These are phyloP conservation scores for Tinea semifulvella DNA, from an alignment of 2,888 invertebrate species.

Conservation along the genomic window DNA sequence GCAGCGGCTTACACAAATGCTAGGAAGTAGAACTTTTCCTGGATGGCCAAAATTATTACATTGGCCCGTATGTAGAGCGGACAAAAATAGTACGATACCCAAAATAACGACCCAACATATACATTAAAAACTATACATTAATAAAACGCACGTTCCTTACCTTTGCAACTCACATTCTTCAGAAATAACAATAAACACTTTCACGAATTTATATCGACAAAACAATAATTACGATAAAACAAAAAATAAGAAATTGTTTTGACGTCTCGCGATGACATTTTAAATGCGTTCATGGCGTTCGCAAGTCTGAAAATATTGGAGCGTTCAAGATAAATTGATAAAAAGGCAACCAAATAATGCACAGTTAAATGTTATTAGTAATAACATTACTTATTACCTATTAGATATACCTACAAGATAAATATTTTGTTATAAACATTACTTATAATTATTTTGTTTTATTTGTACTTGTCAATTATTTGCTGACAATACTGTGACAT, in stretches of 20 bases:
- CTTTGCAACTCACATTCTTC: neutral
- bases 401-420: too few species aligned
- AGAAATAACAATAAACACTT: neutral
- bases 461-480: too few species aligned
- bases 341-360: too few species aligned
- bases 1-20: conserved; percentile 12
- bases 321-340: neutral
- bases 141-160: neutral
- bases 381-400: too few species aligned
- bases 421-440: too few species aligned
- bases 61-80: conserved; percentile 60
- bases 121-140: neutral
- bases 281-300: neutral
- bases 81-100: conserved; percentile 62
- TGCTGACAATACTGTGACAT: too few species aligned
- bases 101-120: conserved; percentile 40
- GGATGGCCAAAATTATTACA: conserved; percentile 58
- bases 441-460: too few species aligned
- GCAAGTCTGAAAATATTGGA: neutral
- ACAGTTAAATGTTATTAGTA: too few species aligned
- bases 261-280: conserved; percentile 31
- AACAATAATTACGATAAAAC: conserved; percentile 31
- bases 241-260: conserved; percentile 50
- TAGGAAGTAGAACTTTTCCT: conserved; percentile 57
- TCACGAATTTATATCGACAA: conserved; percentile 5